Evolutionary conservation across 1,140 invertebrate genomes (phyloP).

Genomic region (Vanessa atalanta): DNA sequence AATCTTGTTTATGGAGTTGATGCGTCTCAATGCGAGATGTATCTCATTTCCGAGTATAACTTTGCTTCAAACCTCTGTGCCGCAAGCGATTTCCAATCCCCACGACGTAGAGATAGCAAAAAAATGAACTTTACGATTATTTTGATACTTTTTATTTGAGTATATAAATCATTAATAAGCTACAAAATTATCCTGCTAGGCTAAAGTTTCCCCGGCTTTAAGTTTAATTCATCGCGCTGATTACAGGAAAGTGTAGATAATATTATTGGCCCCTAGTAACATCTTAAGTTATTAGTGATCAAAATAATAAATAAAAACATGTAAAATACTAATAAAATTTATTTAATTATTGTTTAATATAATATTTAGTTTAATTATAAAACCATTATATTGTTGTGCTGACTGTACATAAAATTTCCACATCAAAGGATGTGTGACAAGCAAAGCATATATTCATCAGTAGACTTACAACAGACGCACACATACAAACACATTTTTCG

Average conservation of each 20-base stretch:
- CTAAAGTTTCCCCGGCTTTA: too few relatives aligned
- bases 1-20: slow-evolving; percentile 41
- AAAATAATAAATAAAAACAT: too few relatives aligned
- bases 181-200: too few relatives aligned
- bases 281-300: too few relatives aligned
- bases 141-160: background rate
- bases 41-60: slow-evolving; percentile 42
- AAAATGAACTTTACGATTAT: background rate
- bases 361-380: too few relatives aligned
- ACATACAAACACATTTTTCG: slow-evolving; percentile 2
- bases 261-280: too few relatives aligned
- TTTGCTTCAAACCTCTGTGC: slow-evolving; percentile 25
- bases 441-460: slow-evolving; percentile 5
- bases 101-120: slow-evolving; percentile 3
- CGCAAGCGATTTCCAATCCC: slow-evolving; percentile 19
- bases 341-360: too few relatives aligned
- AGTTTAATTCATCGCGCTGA: too few relatives aligned
- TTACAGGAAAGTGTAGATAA: too few relatives aligned
- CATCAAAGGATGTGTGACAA: slow-evolving; percentile 9
- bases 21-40: slow-evolving; percentile 35
- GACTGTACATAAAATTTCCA: background rate
- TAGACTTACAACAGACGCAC: slow-evolving; percentile 4
- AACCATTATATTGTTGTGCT: background rate
- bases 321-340: too few relatives aligned
- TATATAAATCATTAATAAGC: too few relatives aligned